These are phyloP conservation scores for Aphodius sticticus DNA, from an alignment of 2,888 invertebrate species.

Conservation along the genomic window DNA sequence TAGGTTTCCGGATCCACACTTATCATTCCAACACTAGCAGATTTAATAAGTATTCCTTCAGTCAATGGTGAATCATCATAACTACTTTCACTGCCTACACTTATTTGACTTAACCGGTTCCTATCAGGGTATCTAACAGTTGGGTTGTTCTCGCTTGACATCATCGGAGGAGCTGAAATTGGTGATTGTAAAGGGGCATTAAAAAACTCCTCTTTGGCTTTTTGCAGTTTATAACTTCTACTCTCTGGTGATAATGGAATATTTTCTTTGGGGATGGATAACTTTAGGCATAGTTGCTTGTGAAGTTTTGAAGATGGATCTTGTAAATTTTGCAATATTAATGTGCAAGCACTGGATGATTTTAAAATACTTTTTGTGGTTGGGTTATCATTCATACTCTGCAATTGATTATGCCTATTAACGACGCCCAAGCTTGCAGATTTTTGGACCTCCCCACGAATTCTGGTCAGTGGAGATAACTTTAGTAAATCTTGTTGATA, in stretches of 20 bases:
- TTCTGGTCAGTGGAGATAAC: constrained; percentile 53
- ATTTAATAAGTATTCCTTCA: constrained; percentile 69
- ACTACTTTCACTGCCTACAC: constrained; percentile 69
- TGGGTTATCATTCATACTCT: constrained; percentile 46
- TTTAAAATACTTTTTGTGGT: constrained; percentile 51
- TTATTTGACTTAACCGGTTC: constrained; percentile 67
- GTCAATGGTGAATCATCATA: constrained; percentile 50
- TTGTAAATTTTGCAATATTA: constrained; percentile 43
- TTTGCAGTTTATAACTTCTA: constrained; percentile 69
- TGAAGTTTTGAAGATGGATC: constrained; percentile 20
- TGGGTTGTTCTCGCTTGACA: constrained; percentile 39
- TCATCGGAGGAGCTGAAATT: constrained; percentile 41
- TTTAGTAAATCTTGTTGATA: constrained; percentile 61
- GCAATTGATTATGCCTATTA: constrained; percentile 51
- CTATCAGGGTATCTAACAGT: constrained; percentile 49
- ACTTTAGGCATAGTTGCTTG: constrained; percentile 51
- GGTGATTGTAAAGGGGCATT: constrained; percentile 42
- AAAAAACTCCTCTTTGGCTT: constrained; percentile 78
- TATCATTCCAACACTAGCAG: constrained; percentile 82
- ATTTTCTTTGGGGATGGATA: constrained; percentile 40
- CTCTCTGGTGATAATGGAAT: constrained; percentile 52
- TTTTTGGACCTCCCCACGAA: constrained; percentile 69
- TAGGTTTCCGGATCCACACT: constrained; percentile 70
- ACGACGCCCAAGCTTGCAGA: constrained; percentile 66
- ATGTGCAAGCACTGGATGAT: constrained; percentile 55